These are phyloP conservation scores for Itoplectis maculator DNA, from an alignment of 2,888 invertebrate genomes.

Conservation along the genomic window DNA sequence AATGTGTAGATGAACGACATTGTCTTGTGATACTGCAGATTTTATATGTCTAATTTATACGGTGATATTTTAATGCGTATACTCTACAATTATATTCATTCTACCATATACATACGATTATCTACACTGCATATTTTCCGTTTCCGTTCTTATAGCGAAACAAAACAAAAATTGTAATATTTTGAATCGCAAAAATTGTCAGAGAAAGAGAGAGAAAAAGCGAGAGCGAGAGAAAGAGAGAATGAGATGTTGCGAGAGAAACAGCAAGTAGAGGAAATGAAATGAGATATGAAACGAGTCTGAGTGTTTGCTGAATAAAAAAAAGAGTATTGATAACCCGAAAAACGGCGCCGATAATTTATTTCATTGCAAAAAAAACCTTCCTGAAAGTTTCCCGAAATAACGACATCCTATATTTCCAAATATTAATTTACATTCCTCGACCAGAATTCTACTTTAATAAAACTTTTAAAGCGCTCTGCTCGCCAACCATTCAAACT, in stretches of 20 bases:
- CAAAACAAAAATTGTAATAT: constrained; percentile 19
- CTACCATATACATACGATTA: constrained; percentile 47
- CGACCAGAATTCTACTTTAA: not conserved
- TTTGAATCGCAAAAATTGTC: constrained; percentile 20
- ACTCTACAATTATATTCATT: constrained; percentile 54
- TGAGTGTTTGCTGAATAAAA: constrained; percentile 31
- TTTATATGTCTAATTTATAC: constrained; percentile 75
- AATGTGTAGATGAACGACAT: constrained; percentile 59
- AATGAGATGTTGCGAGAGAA: constrained; percentile 32
- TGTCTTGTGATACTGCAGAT: constrained; percentile 75
- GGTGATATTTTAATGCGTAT: constrained; percentile 65
- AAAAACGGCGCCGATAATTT: not conserved
- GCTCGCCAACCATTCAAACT: not conserved
- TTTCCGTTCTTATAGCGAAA: constrained; percentile 17
- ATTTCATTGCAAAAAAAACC: not conserved
- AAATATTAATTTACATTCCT: not conserved
- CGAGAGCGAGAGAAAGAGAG: not conserved
- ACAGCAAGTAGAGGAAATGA: constrained; percentile 12
- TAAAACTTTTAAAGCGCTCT: not conserved
- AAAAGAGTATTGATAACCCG: constrained; percentile 22
- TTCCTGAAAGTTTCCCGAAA: too few species aligned
- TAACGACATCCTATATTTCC: too few species aligned
- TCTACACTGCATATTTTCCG: constrained; percentile 52
- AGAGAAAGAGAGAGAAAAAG: not conserved
- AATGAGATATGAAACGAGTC: not conserved